These are phyloP conservation scores for Eugnorisma glareosa DNA, from an alignment of 2,888 invertebrate species.

Conservation along the genomic window DNA sequence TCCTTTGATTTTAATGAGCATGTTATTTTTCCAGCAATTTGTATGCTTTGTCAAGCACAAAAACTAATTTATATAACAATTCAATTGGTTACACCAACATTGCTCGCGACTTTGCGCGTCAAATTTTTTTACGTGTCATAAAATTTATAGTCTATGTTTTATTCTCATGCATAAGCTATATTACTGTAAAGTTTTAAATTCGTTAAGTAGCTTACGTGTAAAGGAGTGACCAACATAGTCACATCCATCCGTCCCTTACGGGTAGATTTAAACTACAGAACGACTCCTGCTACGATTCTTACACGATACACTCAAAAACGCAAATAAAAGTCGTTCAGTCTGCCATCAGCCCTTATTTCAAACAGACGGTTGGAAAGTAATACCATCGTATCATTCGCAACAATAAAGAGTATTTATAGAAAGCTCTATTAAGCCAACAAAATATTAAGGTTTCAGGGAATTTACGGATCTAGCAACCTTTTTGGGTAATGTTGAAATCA, in stretches of 20 bases:
- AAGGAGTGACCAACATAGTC: too few relatives aligned
- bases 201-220: too few relatives aligned
- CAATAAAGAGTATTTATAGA: conserved; percentile 47
- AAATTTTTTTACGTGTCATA: too few relatives aligned
- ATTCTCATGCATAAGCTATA: too few relatives aligned
- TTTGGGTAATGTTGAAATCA: conserved; percentile 23
- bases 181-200: too few relatives aligned
- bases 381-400: conserved; percentile 34
- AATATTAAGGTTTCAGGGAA: conserved; percentile 53
- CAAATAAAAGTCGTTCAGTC: conserved; percentile 7
- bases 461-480: conserved; percentile 40
- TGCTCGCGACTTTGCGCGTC: too few relatives aligned
- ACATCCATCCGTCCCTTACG: too few relatives aligned
- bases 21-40: neutral
- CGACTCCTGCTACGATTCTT: too few relatives aligned
- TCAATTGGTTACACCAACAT: neutral
- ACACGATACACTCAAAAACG: neutral
- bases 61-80: neutral
- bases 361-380: conserved; percentile 32
- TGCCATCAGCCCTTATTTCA: conserved; percentile 7
- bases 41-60: too few relatives aligned
- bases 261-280: too few relatives aligned
- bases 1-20: neutral
- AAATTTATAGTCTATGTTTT: too few relatives aligned
- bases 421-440: conserved; percentile 49